Percentiles rank a stretch among this genome's conserved stretches.
phyloP scores from a whole-genome alignment of 2,888 invertebrate genomes.

The Macrosoma leucophasiata region DNA sequence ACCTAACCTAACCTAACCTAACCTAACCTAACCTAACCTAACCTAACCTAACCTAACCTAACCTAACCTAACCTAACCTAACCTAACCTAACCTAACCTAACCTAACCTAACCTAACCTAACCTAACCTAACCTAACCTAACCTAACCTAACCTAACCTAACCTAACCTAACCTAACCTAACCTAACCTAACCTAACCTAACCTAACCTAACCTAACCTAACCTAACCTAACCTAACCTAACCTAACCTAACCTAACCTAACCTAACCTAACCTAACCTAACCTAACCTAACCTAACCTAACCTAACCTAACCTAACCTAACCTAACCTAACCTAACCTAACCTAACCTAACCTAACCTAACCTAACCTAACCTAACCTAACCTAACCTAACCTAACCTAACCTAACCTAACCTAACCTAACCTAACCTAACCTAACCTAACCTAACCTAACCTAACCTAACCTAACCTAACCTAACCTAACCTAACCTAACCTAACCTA shows the following conservation, averaged over 20 bases:
- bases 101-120: conserved; percentile 5
- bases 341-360: not conserved
- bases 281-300: conserved; percentile 6
- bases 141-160: conserved; percentile 5
- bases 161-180: conserved; percentile 5
- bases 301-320: conserved; percentile 2
- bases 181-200: conserved; percentile 5
- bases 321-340: conserved; percentile 3
- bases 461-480: conserved; percentile 2
- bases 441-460: conserved; percentile 2
- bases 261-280: conserved; percentile 6
- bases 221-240: conserved; percentile 3
- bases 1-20: conserved; percentile 5
- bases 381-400: not conserved
- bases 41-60: conserved; percentile 5
- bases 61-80: conserved; percentile 5
- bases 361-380: not conserved
- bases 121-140: conserved; percentile 5
- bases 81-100: conserved; percentile 5
- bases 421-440: conserved; percentile 2
- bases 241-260: conserved; percentile 4
- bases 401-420: conserved; percentile 1
- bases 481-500: conserved; percentile 2
- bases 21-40: conserved; percentile 5
- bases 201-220: conserved; percentile 5